phyloP scores from a whole-genome alignment of 1,140 invertebrate genomes.

The Neocloeon triangulifer region DNA sequence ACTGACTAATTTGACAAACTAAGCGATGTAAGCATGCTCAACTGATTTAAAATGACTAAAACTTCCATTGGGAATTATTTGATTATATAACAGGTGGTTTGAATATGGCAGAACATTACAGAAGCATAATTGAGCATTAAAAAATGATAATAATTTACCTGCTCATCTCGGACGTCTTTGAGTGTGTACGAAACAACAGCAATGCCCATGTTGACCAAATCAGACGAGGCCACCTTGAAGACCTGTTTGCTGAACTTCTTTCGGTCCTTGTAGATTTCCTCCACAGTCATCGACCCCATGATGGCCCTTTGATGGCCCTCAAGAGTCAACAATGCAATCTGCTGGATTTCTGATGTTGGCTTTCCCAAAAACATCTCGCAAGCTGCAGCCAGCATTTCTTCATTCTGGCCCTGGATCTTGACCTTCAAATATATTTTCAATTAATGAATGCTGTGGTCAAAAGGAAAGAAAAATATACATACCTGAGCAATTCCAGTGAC shows the following conservation, averaged over 20 bases:
- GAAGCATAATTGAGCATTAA: neutral
- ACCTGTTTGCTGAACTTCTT: slow-evolving; percentile 38
- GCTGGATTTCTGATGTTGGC: slow-evolving; percentile 18
- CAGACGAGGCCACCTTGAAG: slow-evolving; percentile 24
- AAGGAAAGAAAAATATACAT: no score
- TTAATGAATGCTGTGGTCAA: no score
- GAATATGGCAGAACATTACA: no score
- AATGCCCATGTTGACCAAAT: slow-evolving; percentile 36
- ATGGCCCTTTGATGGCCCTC: slow-evolving; percentile 40
- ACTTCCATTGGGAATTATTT: no score
- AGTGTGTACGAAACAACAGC: slow-evolving; percentile 38
- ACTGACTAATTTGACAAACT: no score
- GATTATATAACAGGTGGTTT: no score
- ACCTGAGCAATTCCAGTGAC: slow-evolving; percentile 37
- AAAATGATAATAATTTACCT: slow-evolving; percentile 17
- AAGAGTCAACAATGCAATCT: slow-evolving; percentile 33
- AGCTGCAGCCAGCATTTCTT: slow-evolving; percentile 31
- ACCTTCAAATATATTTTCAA: no score
- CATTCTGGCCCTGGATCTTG: slow-evolving; percentile 18
- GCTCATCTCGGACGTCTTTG: slow-evolving; percentile 36
- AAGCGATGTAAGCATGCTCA: no score
- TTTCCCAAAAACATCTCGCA: slow-evolving; percentile 39
- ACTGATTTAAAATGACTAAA: no score
- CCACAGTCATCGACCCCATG: slow-evolving; percentile 40
- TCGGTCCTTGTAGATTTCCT: slow-evolving; percentile 41